phyloP scores from a whole-genome alignment of 2,888 invertebrate genomes.

The Lasioglossum leucozonium region DNA sequence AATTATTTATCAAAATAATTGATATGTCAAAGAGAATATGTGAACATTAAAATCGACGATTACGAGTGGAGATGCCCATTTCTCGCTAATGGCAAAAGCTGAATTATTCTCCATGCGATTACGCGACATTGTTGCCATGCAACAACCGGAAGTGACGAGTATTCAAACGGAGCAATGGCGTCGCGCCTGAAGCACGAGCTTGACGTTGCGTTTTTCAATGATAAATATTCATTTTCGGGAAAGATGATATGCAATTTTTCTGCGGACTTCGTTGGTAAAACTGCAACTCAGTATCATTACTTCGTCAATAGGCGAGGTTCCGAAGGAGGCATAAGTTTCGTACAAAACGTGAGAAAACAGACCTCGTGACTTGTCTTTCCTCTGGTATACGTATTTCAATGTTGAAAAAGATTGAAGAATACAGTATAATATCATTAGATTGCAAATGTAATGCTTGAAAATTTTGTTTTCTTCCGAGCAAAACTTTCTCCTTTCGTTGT shows the following conservation, averaged over 20 bases:
- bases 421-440: background rate
- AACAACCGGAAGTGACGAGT: slow-evolving; percentile 4
- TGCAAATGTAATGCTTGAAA: background rate
- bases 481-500: background rate
- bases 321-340: background rate
- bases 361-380: background rate
- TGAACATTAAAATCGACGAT: background rate
- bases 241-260: background rate
- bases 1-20: background rate
- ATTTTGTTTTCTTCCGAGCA: background rate
- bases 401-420: background rate
- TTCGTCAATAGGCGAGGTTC: background rate
- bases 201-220: slow-evolving; percentile 1
- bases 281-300: background rate
- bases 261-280: background rate
- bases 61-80: background rate
- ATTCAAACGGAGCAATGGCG: slow-evolving; percentile 13
- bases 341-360: background rate
- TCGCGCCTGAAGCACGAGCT: background rate
- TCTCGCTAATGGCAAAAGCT: background rate
- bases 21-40: background rate
- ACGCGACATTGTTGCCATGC: background rate
- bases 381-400: no score
- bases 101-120: background rate
- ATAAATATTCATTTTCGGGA: slow-evolving; percentile 13